Evolutionary conservation across 2,888 invertebrate genomes (phyloP).

Genomic region (Blastobasis adustella): DNA sequence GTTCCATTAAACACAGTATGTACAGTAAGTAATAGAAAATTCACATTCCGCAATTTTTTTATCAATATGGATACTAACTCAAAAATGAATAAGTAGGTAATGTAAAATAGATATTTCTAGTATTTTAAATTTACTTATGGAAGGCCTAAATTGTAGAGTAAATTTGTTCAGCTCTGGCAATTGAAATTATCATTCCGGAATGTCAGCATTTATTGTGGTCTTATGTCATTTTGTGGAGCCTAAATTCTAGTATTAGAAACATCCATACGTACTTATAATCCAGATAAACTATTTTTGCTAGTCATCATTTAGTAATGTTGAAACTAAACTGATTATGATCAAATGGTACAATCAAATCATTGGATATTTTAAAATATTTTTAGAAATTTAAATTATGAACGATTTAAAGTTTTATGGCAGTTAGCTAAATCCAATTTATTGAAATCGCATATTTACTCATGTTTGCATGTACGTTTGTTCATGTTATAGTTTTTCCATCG

Average conservation of each 20-base stretch:
- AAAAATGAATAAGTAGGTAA: too few species aligned
- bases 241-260: conserved; percentile 18
- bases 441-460: neutral
- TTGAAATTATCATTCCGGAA: too few species aligned
- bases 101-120: too few species aligned
- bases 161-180: too few species aligned
- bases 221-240: conserved; percentile 31
- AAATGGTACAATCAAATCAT: neutral
- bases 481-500: conserved; percentile 18
- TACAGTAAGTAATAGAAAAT: too few species aligned
- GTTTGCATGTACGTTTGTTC: neutral
- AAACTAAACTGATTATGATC: neutral
- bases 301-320: conserved; percentile 12
- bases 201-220: too few species aligned
- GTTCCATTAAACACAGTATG: too few species aligned
- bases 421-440: conserved; percentile 1
- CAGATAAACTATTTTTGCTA: conserved; percentile 30
- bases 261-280: conserved; percentile 14
- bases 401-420: neutral
- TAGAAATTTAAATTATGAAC: neutral
- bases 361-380: neutral
- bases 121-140: too few species aligned
- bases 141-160: too few species aligned
- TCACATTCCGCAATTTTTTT: too few species aligned
- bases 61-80: too few species aligned